A percentile compares a stretch with the other conserved stretches of the same genome.
Evolutionary conservation across 2,888 invertebrate species (phyloP).

Genomic region (Rhyacophila evoluta): DNA sequence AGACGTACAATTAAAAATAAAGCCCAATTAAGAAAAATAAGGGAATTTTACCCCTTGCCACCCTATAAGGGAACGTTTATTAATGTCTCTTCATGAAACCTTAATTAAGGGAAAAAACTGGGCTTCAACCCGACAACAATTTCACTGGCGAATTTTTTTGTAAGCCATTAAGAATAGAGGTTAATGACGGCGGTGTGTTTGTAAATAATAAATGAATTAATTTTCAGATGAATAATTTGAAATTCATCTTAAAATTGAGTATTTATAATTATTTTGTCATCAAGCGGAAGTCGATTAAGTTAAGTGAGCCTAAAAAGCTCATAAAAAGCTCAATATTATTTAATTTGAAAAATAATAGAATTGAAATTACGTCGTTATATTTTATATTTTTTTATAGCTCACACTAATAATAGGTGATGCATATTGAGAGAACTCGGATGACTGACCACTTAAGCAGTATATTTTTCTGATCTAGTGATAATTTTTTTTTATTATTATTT

Average conservation of each 20-base stretch:
- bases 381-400: no score
- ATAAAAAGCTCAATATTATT: no score
- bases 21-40: constrained; percentile 45
- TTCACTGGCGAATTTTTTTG: not conserved
- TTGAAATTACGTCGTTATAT: no score
- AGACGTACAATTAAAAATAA: constrained; percentile 54
- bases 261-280: not conserved
- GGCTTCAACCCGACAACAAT: not conserved
- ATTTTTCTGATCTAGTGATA: no score
- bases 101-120: not conserved
- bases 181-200: not conserved
- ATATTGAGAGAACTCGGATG: no score
- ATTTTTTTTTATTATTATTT: no score
- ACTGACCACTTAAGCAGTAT: no score
- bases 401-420: no score
- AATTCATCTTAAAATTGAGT: not conserved
- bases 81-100: constrained; percentile 18
- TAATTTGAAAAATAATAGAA: no score
- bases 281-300: not conserved
- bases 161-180: not conserved
- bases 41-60: not conserved
- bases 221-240: not conserved
- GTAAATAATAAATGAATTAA: constrained; percentile 5
- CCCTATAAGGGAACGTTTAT: constrained; percentile 7
- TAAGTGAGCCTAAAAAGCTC: no score